Base-by-base conservation (phyloP, 2,888 invertebrate genomes). In the Pecten maximus region DNA sequence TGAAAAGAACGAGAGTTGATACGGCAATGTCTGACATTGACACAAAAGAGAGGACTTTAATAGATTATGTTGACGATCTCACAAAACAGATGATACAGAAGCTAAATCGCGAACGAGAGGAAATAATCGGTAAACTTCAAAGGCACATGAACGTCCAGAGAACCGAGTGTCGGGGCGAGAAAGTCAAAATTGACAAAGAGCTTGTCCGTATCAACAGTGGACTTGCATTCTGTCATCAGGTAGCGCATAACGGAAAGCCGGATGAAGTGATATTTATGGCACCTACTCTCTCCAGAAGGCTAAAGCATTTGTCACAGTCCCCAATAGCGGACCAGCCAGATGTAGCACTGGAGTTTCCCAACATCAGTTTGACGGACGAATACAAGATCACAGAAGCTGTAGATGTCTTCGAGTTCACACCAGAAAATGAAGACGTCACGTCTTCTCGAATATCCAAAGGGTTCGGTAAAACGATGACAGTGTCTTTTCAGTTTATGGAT, bases 221-320 rank as follows among this genome's bases (percentile, higher is more conserved):
- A 60, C 91, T 91, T 15, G 88, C 91, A 8, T 93, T 94, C 89
- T 92, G 92, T 44, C 91, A 92, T n/a, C 91, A 93, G 23, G 88
- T 93, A 4, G 91, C 92, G 12, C 90, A 91, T 40, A 91, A 91
- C 54, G 93, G 93, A 1, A 94, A 94, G 87, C 92, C 93, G 54
- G 93, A 91, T 15, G 94, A 94, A 89, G 48, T 93, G 0, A 44
- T 94, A 6, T 93, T 91, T 50, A 89, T 93, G 54, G 93, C 93
- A 40, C 90, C 92, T 23, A 35, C 48, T 2, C 87, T 94, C 2
- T 90, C 92, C n/a, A 89, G 87, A 15, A 91, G 94, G 35, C 90
- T 94, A 23, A 87, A 88, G 50, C 50, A 89, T 23, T 40, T 91
- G 15, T 90, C 90, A 74, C 74, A 74, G 74, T 74, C 74, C 35